These are phyloP conservation scores for Ferrisia virgata DNA, from an alignment of 2,888 invertebrate genomes.

Conservation along the genomic window DNA sequence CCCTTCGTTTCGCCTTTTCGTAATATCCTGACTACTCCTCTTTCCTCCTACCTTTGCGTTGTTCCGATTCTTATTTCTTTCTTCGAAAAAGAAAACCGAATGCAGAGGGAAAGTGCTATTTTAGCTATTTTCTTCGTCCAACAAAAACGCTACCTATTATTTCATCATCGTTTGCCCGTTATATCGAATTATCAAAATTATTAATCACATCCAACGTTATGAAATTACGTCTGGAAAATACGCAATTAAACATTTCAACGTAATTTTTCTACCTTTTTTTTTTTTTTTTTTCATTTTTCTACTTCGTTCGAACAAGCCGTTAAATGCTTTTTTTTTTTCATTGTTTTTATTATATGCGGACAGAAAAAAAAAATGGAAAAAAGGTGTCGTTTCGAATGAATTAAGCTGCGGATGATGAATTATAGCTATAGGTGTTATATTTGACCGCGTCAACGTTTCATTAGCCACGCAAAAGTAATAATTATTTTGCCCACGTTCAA, in stretches of 20 bases:
- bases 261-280: not conserved
- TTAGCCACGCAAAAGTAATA: not conserved
- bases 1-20: not conserved
- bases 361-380: not conserved
- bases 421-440: not conserved
- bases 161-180: not conserved
- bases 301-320: not conserved
- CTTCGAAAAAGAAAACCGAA: not conserved
- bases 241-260: constrained; percentile 11
- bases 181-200: constrained; percentile 16
- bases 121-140: constrained; percentile 9
- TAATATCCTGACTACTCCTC: not conserved
- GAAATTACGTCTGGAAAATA: not conserved
- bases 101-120: not conserved
- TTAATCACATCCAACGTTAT: not conserved
- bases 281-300: not conserved
- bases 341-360: not conserved
- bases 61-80: not conserved
- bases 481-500: not conserved
- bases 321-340: not conserved
- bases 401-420: not conserved
- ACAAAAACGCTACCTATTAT: not conserved
- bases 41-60: not conserved
- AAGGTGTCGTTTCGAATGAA: not conserved
- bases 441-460: not conserved